Base-by-base conservation (phyloP, 2,888 invertebrate genomes). In the Tipula vernalis region DNA sequence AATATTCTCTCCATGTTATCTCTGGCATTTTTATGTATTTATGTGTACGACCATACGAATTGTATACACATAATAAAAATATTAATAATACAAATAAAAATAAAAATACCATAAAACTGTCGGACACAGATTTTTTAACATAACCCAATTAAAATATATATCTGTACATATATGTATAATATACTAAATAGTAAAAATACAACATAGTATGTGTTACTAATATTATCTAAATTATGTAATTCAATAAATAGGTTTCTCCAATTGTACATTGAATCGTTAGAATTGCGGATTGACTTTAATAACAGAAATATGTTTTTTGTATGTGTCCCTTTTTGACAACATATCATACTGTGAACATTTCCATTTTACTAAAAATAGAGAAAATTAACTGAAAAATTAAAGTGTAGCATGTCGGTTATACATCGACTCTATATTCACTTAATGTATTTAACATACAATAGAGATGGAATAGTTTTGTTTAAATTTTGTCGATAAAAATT, bases 121-220 rank as follows among this genome's bases (percentile, higher is more conserved):
- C 84, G 84, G 84, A 84, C 84, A 39, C 84, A 84, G 84, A 84
- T 84, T 84, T 84, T 84, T 15, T 3, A 84, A 84, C 84, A 84
- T 84, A 84, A n/a, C 84, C 84, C 39, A 39, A 84, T n/a, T 39
- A 84, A 71, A 18, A 71, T 71, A 71, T 13, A 57, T 5, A n/a
- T 6, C 0, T 57, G 51, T 57, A 57, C 12, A 10, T 12, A 28
- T 71, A 71, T 28, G 28, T 28, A 71, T 71, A 71, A 28, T 15
- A 15, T 51, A 39, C 6, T 39, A n/a, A n/a, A n/a, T n/a, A n/a
- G n/a, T n/a, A n/a, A n/a, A n/a, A n/a, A 6, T 39, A 39, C 39
- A 57, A 57, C n/a, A n/a, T 57, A 28, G 47, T n/a, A 51, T 51
- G n/a, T n/a, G 10, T 5, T 28, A 5, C 41, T 41, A 41, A 6